Percentiles rank a stretch among this genome's conserved stretches.
phyloP scores from a whole-genome alignment of 2,888 invertebrate species.

The Timema podura region DNA sequence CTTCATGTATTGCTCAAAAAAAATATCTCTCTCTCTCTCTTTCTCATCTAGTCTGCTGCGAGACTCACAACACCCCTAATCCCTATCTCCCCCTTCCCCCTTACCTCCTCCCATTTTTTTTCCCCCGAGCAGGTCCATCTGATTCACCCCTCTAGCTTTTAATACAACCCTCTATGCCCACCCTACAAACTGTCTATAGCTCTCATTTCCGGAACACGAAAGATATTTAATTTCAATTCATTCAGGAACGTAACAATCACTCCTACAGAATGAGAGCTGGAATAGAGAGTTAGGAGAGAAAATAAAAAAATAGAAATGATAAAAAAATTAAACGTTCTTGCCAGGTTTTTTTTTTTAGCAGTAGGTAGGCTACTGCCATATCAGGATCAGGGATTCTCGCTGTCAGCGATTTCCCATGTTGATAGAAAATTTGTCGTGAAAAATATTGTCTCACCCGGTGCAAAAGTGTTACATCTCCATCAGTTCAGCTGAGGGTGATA shows the following conservation, averaged over 20 bases:
- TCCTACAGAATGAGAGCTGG: slow-evolving; percentile 7
- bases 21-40: too few relatives aligned
- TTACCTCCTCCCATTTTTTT: neutral
- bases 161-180: neutral
- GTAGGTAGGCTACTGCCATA: neutral
- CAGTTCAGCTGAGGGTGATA: too few relatives aligned
- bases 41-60: too few relatives aligned
- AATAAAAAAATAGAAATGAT: neutral
- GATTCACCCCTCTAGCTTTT: neutral
- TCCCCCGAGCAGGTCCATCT: slow-evolving; percentile 3
- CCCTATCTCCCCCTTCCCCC: neutral
- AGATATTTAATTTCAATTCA: slow-evolving; percentile 26
- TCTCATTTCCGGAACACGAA: slow-evolving; percentile 22
- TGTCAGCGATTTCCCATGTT: slow-evolving; percentile 3
- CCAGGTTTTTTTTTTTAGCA: too few relatives aligned
- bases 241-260: slow-evolving; percentile 23
- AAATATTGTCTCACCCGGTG: neutral
- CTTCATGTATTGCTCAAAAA: too few relatives aligned
- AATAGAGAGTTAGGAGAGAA: neutral
- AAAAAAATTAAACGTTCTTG: neutral
- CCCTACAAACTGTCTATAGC: slow-evolving; percentile 3
- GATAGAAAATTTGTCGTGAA: slow-evolving; percentile 12
- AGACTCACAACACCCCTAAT: neutral
- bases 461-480: too few relatives aligned
- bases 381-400: neutral